Base-by-base conservation (phyloP, 2,888 invertebrate species). In the Macroteleia sp. region DNA sequence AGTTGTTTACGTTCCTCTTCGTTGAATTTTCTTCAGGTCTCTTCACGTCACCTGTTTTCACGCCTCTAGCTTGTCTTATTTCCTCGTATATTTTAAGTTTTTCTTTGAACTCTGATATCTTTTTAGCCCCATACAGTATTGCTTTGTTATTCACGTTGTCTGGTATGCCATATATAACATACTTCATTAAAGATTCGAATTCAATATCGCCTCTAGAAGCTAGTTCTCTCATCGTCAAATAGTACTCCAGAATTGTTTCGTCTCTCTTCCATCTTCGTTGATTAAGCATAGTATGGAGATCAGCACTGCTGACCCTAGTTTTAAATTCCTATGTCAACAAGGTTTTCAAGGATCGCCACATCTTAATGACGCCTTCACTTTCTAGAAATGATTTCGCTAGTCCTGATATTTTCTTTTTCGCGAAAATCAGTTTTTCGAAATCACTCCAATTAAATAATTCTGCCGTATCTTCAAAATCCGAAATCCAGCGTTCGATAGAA, bases 401-500 rank as follows among this genome's bases (percentile, higher is more conserved):
- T 12, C 81, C 81, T 32, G 28, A 17, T 8, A 76, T 16, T 3
- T 25, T 32, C 50, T 61, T 69, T 46, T 69, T 76, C 5, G 75
- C 75, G 39, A 66, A 74, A 1, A 74, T 22, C 14, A 74, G 30
- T 20, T 56, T 74, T 44, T 66, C 48, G 2, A 74, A 5, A 0
- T 74, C 52, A 25, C 0, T 44, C 66, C 66, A 73, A 1, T 30
- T 3, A 20, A n/a, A 46, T 8, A 83, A 17, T 16, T 12, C 42
- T 2, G 76, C 57, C 9, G 62, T 80, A 34, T 83, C 81, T 16
- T 83, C 83, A 14, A 83, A 80, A 4, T 81, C 71, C 0, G 41
- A 19, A 0, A 82, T 19, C 80, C 80, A 83, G 28, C 32, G 28
- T 14, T 64, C 64, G 3, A 64, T n/a, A 0, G 41, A 25, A 30